Base-by-base conservation (phyloP, 1,140 invertebrate genomes). In the Chrysoperla carnea region DNA sequence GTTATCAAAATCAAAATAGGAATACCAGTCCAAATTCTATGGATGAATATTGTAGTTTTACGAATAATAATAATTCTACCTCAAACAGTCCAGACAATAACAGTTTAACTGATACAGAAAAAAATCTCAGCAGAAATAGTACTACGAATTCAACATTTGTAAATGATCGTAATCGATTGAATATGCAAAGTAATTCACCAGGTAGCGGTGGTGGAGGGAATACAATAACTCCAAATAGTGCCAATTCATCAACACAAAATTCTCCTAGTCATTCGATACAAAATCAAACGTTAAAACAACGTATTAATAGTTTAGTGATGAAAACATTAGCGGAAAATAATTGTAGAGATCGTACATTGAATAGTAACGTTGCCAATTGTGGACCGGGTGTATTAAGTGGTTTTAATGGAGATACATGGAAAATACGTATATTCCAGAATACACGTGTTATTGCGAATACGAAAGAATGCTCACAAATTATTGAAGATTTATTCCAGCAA, bases 311-410 rank as follows among this genome's bases (percentile, higher is more conserved):
- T 41, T 71, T 90, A 50, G 78, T 92, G 0, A 79, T 89, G 57
- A 86, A 88, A 57, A 89, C 85, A 33, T 62, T 93, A 31, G 86
- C 86, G 15, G 85, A 92, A 52, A 93, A 93, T 58, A 81, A 84
- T 44, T 85, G 88, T 37, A 75, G 81, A 53, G 86, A 90, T 58
- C 73, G 78, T 35, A 45, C 44, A 46, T 12, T 17, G 36, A 11
- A 36, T 29, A 12, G n/a, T 12, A 14, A 6, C 13, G 12, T 15
- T 36, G 15, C 8, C 31, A 42, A 15, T 13, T 29, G 13, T 36
- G 14, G n/a, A 4, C 15, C 27, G 28, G 36, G 11, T 28, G n/a
- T 8, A 11, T 45, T 37, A 2, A 11, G 40, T 43, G 14, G 40
- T 50, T 57, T 70, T 45, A 63, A 77, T 50, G 74, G 75, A 41